Conservation (phyloP, 2,113 vertebrate species). For the Hyla sarda region DNA sequence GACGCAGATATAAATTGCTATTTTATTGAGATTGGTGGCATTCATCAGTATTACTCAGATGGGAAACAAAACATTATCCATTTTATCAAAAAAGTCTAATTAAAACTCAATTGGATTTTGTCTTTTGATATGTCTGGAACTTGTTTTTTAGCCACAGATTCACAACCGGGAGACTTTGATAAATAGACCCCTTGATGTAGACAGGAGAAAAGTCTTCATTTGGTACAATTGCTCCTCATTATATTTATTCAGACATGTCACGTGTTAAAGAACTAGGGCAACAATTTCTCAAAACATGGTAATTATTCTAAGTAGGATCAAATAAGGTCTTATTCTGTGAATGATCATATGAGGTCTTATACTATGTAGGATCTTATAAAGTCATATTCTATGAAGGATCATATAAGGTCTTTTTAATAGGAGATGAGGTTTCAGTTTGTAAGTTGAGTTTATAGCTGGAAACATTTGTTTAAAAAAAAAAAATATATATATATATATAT, state of each 20-base stretch:
- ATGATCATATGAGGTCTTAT: background rate
- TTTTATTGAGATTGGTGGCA: constrained; percentile 6
- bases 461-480: background rate
- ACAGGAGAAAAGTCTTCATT: constrained; percentile 29
- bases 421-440: background rate
- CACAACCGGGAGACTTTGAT: constrained; percentile 7
- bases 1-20: constrained; percentile 16
- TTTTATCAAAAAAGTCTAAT: constrained; percentile 29
- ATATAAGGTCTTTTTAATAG: background rate
- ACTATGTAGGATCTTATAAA: too few relatives aligned
- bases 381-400: background rate
- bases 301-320: background rate
- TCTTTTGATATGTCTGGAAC: constrained; percentile 25
- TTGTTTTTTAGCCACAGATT: background rate
- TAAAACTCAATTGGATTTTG: constrained; percentile 39
- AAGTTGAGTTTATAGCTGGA: background rate
- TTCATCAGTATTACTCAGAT: constrained; percentile 35
- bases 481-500: too few relatives aligned
- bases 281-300: background rate
- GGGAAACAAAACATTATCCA: constrained; percentile 26
- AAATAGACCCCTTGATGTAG: constrained; percentile 27
- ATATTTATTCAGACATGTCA: background rate
- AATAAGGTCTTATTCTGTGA: background rate
- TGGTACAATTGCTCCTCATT: constrained; percentile 24
- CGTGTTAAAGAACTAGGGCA: background rate